phyloP scores from a whole-genome alignment of 2,888 invertebrate genomes.

The Julus scandinavius region DNA sequence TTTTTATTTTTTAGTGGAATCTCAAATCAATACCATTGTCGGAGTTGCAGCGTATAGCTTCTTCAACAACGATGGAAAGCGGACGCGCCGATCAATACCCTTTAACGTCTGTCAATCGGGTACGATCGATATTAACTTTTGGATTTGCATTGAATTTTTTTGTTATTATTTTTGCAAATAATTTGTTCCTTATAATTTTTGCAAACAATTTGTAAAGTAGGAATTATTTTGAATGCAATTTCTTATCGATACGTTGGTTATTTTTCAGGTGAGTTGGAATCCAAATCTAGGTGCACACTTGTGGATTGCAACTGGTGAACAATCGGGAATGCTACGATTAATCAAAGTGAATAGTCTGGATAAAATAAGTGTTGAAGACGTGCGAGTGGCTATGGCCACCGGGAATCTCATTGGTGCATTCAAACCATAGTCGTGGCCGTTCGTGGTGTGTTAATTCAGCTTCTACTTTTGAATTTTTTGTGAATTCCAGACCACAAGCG shows the following conservation, averaged over 20 bases:
- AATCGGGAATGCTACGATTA: slow-evolving; percentile 53
- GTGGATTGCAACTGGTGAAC: slow-evolving; percentile 55
- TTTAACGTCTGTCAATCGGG: neutral
- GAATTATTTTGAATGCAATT: too few species aligned
- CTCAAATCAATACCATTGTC: slow-evolving; percentile 35
- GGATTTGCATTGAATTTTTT: too few species aligned
- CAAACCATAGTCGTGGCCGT: neutral
- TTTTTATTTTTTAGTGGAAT: slow-evolving; percentile 38
- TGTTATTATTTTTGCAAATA: too few species aligned
- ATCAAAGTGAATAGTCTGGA: slow-evolving; percentile 37
- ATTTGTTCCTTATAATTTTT: too few species aligned
- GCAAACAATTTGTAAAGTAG: too few species aligned
- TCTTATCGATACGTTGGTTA: neutral
- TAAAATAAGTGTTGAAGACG: slow-evolving; percentile 35
- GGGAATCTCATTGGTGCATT: neutral
- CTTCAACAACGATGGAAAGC: neutral
- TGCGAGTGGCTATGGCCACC: slow-evolving; percentile 21
- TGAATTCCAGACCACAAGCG: too few species aligned
- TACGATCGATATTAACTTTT: neutral
- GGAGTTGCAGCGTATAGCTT: slow-evolving; percentile 23
- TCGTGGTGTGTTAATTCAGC: too few species aligned
- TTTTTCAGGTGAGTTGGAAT: slow-evolving; percentile 54
- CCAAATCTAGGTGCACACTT: slow-evolving; percentile 54
- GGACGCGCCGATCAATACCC: neutral
- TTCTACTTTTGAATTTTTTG: too few species aligned